Evolutionary conservation across 2,113 vertebrate genomes (phyloP).

Genomic region (Benitochromis conjunctus): DNA sequence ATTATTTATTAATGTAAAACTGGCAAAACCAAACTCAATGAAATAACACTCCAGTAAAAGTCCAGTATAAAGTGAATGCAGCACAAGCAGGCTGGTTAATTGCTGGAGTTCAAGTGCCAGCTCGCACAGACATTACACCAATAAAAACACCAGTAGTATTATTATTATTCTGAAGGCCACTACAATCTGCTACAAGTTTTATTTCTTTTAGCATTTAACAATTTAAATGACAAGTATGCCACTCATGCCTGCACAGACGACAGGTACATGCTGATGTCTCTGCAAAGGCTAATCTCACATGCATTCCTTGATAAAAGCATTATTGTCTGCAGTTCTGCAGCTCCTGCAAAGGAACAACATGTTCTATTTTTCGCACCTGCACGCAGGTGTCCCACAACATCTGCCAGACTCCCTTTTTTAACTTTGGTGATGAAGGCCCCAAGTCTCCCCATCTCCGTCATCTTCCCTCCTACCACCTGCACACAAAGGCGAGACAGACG

Average conservation of each 20-base stretch:
- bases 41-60: not conserved
- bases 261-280: not conserved
- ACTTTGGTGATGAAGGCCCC: constrained; percentile 99
- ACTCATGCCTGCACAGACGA: not conserved
- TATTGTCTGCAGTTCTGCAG: not conserved
- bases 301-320: accelerated
- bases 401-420: constrained; percentile 97
- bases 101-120: not conserved
- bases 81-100: not conserved
- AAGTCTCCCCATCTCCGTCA: constrained; percentile 91
- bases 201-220: not conserved
- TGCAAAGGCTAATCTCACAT: not conserved
- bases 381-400: constrained; percentile 94
- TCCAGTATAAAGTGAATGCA: not conserved
- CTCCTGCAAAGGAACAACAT: not conserved
- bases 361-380: constrained; percentile 76
- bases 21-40: not conserved
- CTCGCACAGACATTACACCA: not conserved
- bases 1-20: not conserved
- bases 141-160: not conserved
- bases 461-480: constrained; percentile 97
- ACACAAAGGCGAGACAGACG: not conserved
- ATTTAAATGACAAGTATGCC: not conserved
- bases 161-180: not conserved
- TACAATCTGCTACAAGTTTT: not conserved